Evolutionary conservation across 1,140 invertebrate species (phyloP), one percentile per base, ranked within the genome.

Genomic region (Dryas iulia): DNA sequence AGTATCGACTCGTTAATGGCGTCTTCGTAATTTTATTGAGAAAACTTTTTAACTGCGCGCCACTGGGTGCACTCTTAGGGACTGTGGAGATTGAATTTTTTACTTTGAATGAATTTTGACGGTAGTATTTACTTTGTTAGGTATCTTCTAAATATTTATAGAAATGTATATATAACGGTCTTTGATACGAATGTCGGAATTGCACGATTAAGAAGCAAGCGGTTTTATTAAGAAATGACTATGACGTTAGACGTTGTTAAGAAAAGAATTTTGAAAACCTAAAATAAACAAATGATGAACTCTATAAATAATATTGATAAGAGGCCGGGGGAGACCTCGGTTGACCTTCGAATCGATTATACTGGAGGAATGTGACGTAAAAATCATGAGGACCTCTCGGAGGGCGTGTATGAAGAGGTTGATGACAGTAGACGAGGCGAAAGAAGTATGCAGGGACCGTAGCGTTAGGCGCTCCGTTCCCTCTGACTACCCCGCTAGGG

Each of bases 11-110:
- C 39, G 33, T 14, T 61, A 61, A 61, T 61, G 35, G 23, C 24
- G 24, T 61, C 35, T 61, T 47, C 24, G 60, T 53, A 30, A 53
- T 54, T 62, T 62, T 53, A 30, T 62, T 25, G 47, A 62, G 39
- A 33, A 53, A 62, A 39, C 21, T 54, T 62, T 56, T 39, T 24
- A 10, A 61, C 21, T 39, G 35, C 33, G 23, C 59, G 23, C 39
- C 59, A 26, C 35, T 61, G 35, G 39, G 39, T 47, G 39, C 33
- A 30, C 23, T 60, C 30, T 47, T 6, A 8, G 26, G 59, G 21
- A 61, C 23, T 21, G n/a, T 25, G 53, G n/a, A 24, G 23, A 61
- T 47, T 28, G 6, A 52, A 25, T 61, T 61, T 61, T 61, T 47
- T 39, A 61, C 35, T 61, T 26, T 14, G 18, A 47, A 61, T 24